These are phyloP conservation scores for Galerucella pusilla DNA, from an alignment of 2,888 invertebrate genomes.

Conservation along the genomic window DNA sequence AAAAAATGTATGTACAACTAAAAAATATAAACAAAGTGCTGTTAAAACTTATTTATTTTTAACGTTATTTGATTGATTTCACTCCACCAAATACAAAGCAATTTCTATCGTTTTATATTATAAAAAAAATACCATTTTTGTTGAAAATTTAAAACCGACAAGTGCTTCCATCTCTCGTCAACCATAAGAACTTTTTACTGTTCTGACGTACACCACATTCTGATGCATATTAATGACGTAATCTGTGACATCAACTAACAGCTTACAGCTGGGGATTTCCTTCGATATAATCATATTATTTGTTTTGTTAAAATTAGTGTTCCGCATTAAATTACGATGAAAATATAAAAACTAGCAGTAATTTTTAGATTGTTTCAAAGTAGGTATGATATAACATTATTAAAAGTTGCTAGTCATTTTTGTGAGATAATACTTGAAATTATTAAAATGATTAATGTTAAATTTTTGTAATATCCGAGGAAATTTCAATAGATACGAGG, in stretches of 20 bases:
- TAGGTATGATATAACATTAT: background rate
- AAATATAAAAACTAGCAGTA: background rate
- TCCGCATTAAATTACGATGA: background rate
- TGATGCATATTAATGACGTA: background rate
- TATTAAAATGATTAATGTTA: too few relatives aligned
- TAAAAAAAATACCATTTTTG: background rate
- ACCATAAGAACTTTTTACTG: background rate
- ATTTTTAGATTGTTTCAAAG: background rate
- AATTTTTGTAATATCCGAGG: too few relatives aligned
- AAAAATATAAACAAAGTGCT: too few relatives aligned
- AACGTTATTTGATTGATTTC: too few relatives aligned
- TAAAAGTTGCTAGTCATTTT: background rate
- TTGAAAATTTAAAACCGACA: background rate
- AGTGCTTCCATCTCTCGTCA: background rate
- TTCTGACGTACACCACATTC: background rate
- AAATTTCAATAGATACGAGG: background rate
- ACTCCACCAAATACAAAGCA: too few relatives aligned
- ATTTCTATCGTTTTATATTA: too few relatives aligned
- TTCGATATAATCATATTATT: background rate
- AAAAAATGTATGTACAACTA: too few relatives aligned
- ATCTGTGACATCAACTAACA: background rate
- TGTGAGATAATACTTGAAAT: too few relatives aligned
- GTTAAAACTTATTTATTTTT: too few relatives aligned
- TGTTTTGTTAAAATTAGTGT: background rate
- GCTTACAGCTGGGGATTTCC: background rate